phyloP scores from a whole-genome alignment of 2,797 vertebrate genomes.

The Iguana delicatissima region DNA sequence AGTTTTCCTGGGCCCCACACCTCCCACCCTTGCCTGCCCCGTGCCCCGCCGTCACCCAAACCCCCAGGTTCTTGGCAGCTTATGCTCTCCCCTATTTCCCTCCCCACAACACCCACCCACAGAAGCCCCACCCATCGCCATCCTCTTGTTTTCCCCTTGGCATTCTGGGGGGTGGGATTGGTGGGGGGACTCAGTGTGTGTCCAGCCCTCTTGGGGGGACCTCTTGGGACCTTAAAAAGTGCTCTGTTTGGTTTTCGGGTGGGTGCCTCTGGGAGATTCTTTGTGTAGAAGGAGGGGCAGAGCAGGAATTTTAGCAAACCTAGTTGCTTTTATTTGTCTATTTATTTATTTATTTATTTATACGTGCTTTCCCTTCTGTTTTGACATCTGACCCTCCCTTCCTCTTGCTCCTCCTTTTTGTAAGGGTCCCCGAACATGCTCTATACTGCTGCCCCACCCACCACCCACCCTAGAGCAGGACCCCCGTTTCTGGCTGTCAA shows the following conservation, averaged over 20 bases:
- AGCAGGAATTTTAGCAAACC: background rate
- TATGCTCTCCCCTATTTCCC: background rate
- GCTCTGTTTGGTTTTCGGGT: background rate
- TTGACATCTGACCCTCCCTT: background rate
- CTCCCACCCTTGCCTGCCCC: background rate
- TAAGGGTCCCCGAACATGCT: background rate
- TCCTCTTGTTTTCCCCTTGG: background rate
- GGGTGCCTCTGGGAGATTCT: background rate
- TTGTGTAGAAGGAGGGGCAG: background rate
- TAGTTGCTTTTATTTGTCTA: conserved; percentile 1
- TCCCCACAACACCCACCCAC: background rate
- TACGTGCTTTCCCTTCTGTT: background rate
- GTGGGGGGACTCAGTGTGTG: background rate
- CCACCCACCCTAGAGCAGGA: too few species aligned
- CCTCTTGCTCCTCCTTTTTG: background rate
- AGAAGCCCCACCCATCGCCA: too few species aligned
- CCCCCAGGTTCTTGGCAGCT: background rate
- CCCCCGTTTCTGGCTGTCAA: too few species aligned
- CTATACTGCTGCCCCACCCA: too few species aligned
- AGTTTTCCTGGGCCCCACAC: background rate
- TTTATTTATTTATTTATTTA: conserved; percentile 22
- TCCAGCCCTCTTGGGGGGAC: background rate
- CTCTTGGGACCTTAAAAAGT: background rate
- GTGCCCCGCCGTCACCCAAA: background rate
- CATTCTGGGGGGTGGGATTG: background rate